These are phyloP conservation scores for Branchellion lobata DNA, from an alignment of 2,888 invertebrate genomes.

Conservation along the genomic window DNA sequence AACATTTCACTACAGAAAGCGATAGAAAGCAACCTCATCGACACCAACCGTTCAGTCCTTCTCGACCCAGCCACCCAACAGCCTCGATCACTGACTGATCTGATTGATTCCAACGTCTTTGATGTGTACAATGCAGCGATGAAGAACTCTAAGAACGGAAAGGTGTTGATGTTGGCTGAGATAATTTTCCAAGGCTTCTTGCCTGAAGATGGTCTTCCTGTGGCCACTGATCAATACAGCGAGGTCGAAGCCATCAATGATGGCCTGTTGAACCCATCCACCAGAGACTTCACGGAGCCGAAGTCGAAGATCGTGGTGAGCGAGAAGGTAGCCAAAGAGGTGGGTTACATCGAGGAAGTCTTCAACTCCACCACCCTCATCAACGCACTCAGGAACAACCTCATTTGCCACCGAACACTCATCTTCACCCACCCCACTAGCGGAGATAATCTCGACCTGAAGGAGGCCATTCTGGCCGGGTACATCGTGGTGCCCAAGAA, in stretches of 20 bases:
- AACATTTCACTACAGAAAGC: conserved; percentile 81
- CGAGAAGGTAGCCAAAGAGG: conserved; percentile 58
- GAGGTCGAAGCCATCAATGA: conserved; percentile 76
- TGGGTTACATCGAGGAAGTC: conserved; percentile 45
- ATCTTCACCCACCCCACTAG: conserved; percentile 70
- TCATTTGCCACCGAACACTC: conserved; percentile 73
- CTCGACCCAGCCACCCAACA: conserved; percentile 70
- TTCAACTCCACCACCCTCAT: conserved; percentile 70
- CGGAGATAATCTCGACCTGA: conserved; percentile 48
- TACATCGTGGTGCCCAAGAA: conserved; percentile 48
- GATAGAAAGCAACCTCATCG: conserved; percentile 51
- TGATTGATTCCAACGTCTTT: conserved; percentile 83
- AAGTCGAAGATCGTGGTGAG: conserved; percentile 73
- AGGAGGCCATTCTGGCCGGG: conserved; percentile 48
- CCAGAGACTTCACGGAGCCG: conserved; percentile 68
- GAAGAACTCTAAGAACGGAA: conserved; percentile 67
- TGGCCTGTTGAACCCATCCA: conserved; percentile 69
- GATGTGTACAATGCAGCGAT: conserved; percentile 81
- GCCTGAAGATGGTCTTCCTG: conserved; percentile 68
- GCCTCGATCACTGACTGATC: conserved; percentile 81
- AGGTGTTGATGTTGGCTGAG: conserved; percentile 75
- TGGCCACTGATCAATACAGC: conserved; percentile 59
- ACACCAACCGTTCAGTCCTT: conserved; percentile 53
- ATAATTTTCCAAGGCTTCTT: conserved; percentile 67
- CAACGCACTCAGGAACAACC: conserved; percentile 76